Evolutionary conservation across 2,797 vertebrate genomes (phyloP).

Genomic region (Echeneis naucrates): DNA sequence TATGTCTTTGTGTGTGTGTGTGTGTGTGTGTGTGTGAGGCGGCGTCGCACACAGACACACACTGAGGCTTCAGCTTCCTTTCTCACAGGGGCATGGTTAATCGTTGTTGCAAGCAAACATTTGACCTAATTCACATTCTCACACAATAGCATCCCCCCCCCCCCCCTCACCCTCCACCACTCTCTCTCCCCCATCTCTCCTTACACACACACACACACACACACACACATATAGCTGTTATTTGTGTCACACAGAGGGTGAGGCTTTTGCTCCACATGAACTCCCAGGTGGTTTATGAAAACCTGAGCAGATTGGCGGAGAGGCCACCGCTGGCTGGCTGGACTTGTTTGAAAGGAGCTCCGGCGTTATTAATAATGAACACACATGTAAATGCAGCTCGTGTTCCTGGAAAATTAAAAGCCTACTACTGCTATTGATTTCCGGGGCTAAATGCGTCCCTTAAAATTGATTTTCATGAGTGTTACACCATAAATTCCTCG

Average conservation of each 20-base stretch:
- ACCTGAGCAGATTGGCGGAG: slow-evolving; percentile 75
- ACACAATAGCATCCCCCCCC: slow-evolving; percentile 77
- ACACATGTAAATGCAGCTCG: slow-evolving; percentile 51
- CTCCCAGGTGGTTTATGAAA: slow-evolving; percentile 79
- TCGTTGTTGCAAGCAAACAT: slow-evolving; percentile 84
- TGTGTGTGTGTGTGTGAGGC: slow-evolving; percentile 51
- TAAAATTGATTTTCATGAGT: slow-evolving; percentile 34
- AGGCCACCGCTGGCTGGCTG: slow-evolving; percentile 50
- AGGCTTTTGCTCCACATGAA: slow-evolving; percentile 74
- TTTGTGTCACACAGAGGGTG: slow-evolving; percentile 80
- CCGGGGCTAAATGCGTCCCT: slow-evolving; percentile 27
- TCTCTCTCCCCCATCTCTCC: not conserved
- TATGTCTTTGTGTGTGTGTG: slow-evolving; percentile 49
- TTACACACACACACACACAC: slow-evolving; percentile 45
- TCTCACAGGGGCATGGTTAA: slow-evolving; percentile 79
- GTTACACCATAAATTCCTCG: slow-evolving; percentile 47
- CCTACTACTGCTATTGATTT: slow-evolving; percentile 27
- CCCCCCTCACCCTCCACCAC: not conserved
- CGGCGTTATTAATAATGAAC: slow-evolving; percentile 61
- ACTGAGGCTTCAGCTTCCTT: slow-evolving; percentile 64
- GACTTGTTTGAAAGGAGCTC: slow-evolving; percentile 39
- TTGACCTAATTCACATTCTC: slow-evolving; percentile 86
- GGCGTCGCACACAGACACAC: slow-evolving; percentile 54
- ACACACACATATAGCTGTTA: slow-evolving; percentile 65
- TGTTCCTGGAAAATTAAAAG: slow-evolving; percentile 60